phyloP scores from a whole-genome alignment of 2,888 invertebrate species.

The Epistrophella euchroma region DNA sequence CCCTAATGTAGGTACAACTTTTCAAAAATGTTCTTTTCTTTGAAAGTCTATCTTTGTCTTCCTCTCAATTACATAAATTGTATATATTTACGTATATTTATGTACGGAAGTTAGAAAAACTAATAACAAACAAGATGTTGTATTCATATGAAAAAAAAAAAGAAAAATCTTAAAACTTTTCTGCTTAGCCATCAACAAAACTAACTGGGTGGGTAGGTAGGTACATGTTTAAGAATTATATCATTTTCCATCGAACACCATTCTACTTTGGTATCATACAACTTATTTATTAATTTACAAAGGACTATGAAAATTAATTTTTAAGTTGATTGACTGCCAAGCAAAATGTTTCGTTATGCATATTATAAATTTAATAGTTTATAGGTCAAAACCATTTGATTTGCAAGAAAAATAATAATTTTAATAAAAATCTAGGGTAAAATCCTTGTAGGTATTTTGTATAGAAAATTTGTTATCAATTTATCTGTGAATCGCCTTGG shows the following conservation, averaged over 20 bases:
- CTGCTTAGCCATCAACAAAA: background rate
- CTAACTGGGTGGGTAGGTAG: too few relatives aligned
- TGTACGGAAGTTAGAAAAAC: too few relatives aligned
- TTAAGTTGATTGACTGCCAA: conserved; percentile 13
- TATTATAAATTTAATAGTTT: background rate
- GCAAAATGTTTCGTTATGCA: background rate
- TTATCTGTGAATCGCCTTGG: background rate
- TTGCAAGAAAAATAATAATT: background rate
- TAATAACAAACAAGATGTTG: too few relatives aligned
- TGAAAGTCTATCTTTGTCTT: too few relatives aligned
- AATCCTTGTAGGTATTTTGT: too few relatives aligned
- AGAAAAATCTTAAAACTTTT: background rate
- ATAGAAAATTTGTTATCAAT: conserved; percentile 9
- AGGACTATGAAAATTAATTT: background rate
- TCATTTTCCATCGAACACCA: background rate
- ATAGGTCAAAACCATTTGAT: conserved; percentile 2
- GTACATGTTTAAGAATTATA: background rate
- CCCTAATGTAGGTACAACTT: too few relatives aligned
- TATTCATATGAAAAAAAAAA: background rate
- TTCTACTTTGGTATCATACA: background rate
- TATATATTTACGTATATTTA: too few relatives aligned
- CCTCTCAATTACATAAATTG: too few relatives aligned
- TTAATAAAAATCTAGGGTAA: too few relatives aligned
- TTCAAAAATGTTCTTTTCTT: too few relatives aligned
- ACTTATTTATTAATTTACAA: background rate